These are phyloP conservation scores for Chionoecetes opilio DNA, from an alignment of 1,140 invertebrate species.

Conservation along the genomic window DNA sequence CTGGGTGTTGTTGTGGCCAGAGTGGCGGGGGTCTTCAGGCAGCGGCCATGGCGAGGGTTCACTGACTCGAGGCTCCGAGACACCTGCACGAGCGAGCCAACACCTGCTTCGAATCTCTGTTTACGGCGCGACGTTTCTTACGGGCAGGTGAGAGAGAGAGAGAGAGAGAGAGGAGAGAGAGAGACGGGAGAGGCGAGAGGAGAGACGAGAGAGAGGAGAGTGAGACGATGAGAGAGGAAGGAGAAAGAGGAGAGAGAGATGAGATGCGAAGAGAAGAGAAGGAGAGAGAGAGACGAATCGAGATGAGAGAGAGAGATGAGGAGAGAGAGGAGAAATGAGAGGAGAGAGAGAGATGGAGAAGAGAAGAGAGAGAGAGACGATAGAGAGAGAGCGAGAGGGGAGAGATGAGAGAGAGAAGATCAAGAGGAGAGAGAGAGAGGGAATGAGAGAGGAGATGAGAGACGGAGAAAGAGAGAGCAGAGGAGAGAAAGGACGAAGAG, in stretches of 20 bases:
- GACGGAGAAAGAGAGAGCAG: neutral
- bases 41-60: neutral
- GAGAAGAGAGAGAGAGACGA: neutral
- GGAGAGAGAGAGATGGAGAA: neutral
- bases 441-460: neutral
- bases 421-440: too few species aligned
- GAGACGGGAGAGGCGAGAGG: slow-evolving; percentile 47
- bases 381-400: too few species aligned
- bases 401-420: neutral
- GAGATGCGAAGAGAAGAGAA: neutral
- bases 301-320: neutral
- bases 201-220: neutral
- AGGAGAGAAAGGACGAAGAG: too few species aligned
- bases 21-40: neutral
- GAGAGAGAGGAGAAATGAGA: neutral
- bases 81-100: neutral
- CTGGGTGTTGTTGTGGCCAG: neutral
- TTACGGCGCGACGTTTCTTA: neutral
- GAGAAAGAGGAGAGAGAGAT: neutral
- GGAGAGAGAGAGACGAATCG: neutral
- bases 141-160: neutral
- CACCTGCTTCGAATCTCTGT: slow-evolving; percentile 6
- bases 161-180: slow-evolving; percentile 50
- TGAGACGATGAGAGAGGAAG: neutral
- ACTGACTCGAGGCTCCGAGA: slow-evolving; percentile 1